Conservation (phyloP, 2,888 invertebrate genomes). For the Brenthis hecate region DNA sequence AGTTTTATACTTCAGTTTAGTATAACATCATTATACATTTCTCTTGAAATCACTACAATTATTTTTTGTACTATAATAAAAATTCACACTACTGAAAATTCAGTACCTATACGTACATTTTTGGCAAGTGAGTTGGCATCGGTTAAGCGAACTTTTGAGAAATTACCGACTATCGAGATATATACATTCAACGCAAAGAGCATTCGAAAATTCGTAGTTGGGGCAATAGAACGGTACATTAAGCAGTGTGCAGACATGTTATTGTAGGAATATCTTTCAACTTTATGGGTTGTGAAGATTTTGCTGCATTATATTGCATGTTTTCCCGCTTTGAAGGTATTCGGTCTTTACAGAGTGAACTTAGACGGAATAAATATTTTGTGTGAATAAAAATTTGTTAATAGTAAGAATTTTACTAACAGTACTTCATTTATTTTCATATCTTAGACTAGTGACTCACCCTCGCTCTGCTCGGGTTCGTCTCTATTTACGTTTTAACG, state of each 20-base stretch:
- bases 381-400: neutral
- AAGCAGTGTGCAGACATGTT: slow-evolving; percentile 47
- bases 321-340: slow-evolving; percentile 20
- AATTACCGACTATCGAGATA: slow-evolving; percentile 9
- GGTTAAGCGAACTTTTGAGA: slow-evolving; percentile 36
- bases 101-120: slow-evolving; percentile 41
- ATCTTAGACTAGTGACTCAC: no score
- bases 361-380: neutral
- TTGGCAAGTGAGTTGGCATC: slow-evolving; percentile 46
- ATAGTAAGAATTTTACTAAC: no score
- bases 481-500: no score
- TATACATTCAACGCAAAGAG: slow-evolving; percentile 16
- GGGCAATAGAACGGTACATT: slow-evolving; percentile 48
- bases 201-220: slow-evolving; percentile 25
- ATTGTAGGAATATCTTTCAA: slow-evolving; percentile 40
- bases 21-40: neutral
- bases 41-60: neutral
- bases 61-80: slow-evolving; percentile 36
- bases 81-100: slow-evolving; percentile 43
- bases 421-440: no score
- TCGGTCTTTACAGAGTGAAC: slow-evolving; percentile 15
- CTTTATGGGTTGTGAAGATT: slow-evolving; percentile 43
- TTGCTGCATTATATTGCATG: slow-evolving; percentile 26
- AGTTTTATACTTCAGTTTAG: neutral
- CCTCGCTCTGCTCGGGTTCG: no score